Evolutionary conservation across 2,797 vertebrate species (phyloP), one percentile per base, ranked within the genome.

Genomic region (Peromyscus nudipes): DNA sequence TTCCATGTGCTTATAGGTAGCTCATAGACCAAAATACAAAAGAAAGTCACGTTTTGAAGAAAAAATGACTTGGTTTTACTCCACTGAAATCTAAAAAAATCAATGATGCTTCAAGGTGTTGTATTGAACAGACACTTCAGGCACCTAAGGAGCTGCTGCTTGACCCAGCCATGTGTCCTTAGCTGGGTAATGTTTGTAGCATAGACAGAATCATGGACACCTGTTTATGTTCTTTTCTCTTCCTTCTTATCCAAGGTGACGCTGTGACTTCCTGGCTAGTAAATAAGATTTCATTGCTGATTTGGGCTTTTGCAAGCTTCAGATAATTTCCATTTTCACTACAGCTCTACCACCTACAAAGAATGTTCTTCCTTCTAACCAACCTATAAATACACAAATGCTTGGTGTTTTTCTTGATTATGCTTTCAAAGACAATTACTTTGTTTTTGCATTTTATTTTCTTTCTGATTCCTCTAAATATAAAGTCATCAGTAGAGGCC

Each of bases 1-100:
- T 79, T 89, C 80, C 64, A 17, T 87, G 71, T 83, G 71, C 92
- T 81, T 82, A n/a, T 62, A 84, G 83, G 71, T 96, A 71, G 89
- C 64, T 92, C 71, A 23, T 11, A 60, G 84, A 75, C n/a, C 92
- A 89, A 84, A 96, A 92, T 43, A 77, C 55, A 67, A 77, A 52
- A 73, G 49, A 65, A 85, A 82, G 52, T 88, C 57, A 67, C 1
- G 0, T 82, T 95, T 46, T 65, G 77, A 93, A 95, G 31, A 91
- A 82, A 69, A 57, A 94, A 82, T 11, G 25, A 71, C 55, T 82
- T 82, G n/a, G n/a, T 91, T 94, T 93, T 65, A 73, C 57, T 91
- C 84, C 49, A 90, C 1, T 3, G 40, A 40, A 25, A 86, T 91
- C 69, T 89, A 92, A 60, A 86, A 82, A 86, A 89, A 90, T 81